Evolutionary conservation across 2,113 vertebrate genomes (phyloP).

Genomic region (Passer montanus): DNA sequence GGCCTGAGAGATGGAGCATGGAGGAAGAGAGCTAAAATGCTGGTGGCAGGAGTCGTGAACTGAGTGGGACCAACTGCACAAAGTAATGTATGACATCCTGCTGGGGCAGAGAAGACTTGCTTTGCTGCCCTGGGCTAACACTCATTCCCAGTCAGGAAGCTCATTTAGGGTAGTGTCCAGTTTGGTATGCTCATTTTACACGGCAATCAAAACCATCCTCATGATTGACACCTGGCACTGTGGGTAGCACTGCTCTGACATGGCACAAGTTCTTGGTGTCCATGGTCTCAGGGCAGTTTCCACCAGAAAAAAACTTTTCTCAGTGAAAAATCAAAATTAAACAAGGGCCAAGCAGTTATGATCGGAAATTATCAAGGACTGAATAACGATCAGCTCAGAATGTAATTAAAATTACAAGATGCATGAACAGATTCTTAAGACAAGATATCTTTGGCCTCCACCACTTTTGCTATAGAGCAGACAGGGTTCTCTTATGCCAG

Average conservation of each 20-base stretch:
- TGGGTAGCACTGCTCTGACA: not conserved
- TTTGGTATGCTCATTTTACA: not conserved
- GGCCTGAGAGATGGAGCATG: constrained; percentile 61
- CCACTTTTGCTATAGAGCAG: not conserved
- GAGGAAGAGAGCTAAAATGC: constrained; percentile 5
- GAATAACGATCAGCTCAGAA: not conserved
- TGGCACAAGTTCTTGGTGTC: not conserved
- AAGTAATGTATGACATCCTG: not conserved
- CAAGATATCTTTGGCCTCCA: not conserved
- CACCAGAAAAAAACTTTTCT: not conserved
- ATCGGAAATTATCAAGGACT: not conserved
- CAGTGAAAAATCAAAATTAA: not conserved
- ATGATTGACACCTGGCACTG: not conserved
- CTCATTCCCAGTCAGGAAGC: not conserved
- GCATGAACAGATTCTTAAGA: not conserved
- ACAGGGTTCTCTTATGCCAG: not conserved
- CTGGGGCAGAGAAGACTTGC: not conserved
- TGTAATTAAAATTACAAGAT: not conserved
- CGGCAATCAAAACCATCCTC: not conserved
- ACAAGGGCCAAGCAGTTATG: not conserved
- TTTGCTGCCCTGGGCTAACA: not conserved
- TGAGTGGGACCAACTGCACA: not conserved
- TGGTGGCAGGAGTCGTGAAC: constrained; percentile 34
- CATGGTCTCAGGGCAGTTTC: not conserved
- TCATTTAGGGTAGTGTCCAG: not conserved